Evolutionary conservation across 2,113 vertebrate species (phyloP).

Genomic region (Aptenodytes forsteri): DNA sequence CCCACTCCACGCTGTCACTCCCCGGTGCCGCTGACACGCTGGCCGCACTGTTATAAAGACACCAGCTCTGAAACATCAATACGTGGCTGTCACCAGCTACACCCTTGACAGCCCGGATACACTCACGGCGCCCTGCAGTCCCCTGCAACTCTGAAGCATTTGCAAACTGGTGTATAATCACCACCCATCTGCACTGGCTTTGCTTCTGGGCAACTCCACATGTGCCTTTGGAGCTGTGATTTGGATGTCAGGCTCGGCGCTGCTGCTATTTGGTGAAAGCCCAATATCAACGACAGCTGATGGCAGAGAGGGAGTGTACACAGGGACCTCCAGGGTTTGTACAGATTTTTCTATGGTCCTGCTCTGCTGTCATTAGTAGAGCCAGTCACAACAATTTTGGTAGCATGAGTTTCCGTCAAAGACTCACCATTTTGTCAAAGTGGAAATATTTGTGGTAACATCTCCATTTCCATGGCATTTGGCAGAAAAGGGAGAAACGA

Average conservation of each 20-base stretch:
- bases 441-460: not conserved
- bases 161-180: not conserved
- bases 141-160: not conserved
- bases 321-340: not conserved
- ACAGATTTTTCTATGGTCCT: not conserved
- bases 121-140: not conserved
- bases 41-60: not conserved
- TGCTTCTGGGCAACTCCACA: not conserved
- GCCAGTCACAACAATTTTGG: not conserved
- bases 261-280: not conserved
- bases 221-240: not conserved
- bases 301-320: not conserved
- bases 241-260: not conserved
- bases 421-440: not conserved
- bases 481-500: not conserved
- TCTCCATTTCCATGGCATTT: not conserved
- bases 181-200: not conserved
- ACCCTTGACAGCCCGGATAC: not conserved
- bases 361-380: not conserved
- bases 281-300: rapidly evolving
- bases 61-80: not conserved
- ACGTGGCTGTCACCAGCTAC: not conserved
- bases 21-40: not conserved
- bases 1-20: not conserved
- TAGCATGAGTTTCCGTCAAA: not conserved